These are phyloP conservation scores for Tenrec ecaudatus DNA, from an alignment of 2,113 vertebrate genomes.

Conservation along the genomic window DNA sequence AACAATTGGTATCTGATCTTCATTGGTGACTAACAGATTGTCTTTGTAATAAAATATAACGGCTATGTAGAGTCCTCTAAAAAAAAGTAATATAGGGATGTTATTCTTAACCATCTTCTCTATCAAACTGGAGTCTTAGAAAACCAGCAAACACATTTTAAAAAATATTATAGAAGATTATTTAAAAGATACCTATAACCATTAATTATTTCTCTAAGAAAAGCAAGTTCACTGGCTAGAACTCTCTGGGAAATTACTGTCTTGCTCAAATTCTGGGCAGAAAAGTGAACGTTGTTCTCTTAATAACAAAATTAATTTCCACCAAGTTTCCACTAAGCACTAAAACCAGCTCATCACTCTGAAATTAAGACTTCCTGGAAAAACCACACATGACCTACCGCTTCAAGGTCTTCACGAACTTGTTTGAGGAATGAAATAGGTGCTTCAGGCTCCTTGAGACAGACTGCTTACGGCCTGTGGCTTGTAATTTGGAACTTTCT, in stretches of 20 bases:
- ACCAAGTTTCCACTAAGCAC: constrained; percentile 64
- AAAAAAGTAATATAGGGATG: constrained; percentile 74
- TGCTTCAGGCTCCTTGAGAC: constrained; percentile 98
- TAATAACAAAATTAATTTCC: constrained; percentile 67
- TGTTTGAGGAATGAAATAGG: constrained; percentile 98
- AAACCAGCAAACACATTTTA: background rate
- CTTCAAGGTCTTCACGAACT: constrained; percentile 98
- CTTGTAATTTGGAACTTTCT: constrained; percentile 95
- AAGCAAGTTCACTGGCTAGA: constrained; percentile 73
- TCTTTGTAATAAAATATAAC: constrained; percentile 98
- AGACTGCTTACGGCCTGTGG: constrained; percentile 95
- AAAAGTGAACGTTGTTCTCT: constrained; percentile 74
- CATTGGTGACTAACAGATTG: constrained; percentile 95
- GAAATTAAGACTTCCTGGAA: constrained; percentile 58
- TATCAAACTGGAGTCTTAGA: constrained; percentile 11
- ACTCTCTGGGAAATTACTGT: constrained; percentile 77
- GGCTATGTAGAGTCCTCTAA: constrained; percentile 96
- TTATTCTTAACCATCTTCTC: constrained; percentile 8
- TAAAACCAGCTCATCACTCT: constrained; percentile 47
- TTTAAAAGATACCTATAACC: constrained; percentile 78
- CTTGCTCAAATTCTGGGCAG: constrained; percentile 79
- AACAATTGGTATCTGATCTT: constrained; percentile 99
- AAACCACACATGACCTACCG: constrained; percentile 87
- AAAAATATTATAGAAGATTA: constrained; percentile 10
- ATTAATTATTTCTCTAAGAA: constrained; percentile 74